These are phyloP conservation scores for Papilio protenor DNA, from an alignment of 2,888 invertebrate species.

Conservation along the genomic window DNA sequence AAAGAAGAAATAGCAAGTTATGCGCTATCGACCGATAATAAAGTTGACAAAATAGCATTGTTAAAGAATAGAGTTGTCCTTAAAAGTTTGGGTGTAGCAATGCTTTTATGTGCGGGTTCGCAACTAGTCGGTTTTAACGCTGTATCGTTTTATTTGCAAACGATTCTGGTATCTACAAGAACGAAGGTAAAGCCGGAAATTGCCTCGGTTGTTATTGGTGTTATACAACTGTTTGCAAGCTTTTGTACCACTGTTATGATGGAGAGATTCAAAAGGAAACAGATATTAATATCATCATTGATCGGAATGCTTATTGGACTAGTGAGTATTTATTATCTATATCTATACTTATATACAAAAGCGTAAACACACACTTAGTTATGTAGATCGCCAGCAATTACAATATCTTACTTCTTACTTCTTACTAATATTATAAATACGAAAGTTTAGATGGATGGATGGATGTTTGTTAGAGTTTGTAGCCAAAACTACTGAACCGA, in stretches of 20 bases:
- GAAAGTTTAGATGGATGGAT: no score
- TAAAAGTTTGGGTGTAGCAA: slow-evolving; percentile 50
- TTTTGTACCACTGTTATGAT: slow-evolving; percentile 57
- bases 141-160: slow-evolving; percentile 62
- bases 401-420: no score
- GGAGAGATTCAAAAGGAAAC: slow-evolving; percentile 60
- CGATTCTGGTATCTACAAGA: slow-evolving; percentile 61
- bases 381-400: no score
- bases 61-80: slow-evolving; percentile 51
- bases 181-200: slow-evolving; percentile 59
- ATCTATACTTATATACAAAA: no score
- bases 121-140: slow-evolving; percentile 62
- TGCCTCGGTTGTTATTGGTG: slow-evolving; percentile 62
- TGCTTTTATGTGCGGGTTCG: slow-evolving; percentile 47
- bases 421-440: no score
- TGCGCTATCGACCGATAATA: slow-evolving; percentile 45
- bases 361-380: no score
- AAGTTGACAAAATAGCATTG: slow-evolving; percentile 44
- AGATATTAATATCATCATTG: slow-evolving; percentile 51
- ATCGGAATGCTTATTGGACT: slow-evolving; percentile 54
- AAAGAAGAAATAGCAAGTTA: slow-evolving; percentile 63
- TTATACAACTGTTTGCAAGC: slow-evolving; percentile 62
- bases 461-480: no score
- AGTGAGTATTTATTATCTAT: slow-evolving; percentile 48
- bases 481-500: no score